Base-by-base conservation (phyloP, 2,797 vertebrate genomes). In the Lithobates sylvaticus region DNA sequence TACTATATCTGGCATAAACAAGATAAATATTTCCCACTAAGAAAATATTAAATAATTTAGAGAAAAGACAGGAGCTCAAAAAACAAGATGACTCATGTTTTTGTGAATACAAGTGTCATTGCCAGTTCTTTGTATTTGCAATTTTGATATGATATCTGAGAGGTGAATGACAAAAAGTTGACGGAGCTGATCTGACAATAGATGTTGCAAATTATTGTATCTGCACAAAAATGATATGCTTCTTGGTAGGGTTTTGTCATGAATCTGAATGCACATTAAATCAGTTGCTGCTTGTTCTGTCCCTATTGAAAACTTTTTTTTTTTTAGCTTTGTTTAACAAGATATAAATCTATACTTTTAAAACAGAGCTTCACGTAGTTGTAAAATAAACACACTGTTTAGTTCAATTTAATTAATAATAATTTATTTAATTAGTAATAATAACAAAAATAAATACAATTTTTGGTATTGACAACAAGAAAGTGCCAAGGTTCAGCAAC, bases 111-210 rank as follows among this genome's bases (percentile, higher is more conserved):
- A 81, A 76, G 64, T 75, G 84, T 69, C 78, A 86, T 70, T 76
- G 70, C 78, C 72, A 81, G 78, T 76, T 70, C 71, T 26, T 71
- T 39, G 67, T 26, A 86, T 81, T 70, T 68, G 61, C 84, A 85
- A 50, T 80, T 76, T 81, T 85, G 34, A 68, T 76, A 23, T 81
- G 78, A 69, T 94, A 93, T 93, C 93, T 90, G 89, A 89, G 88
- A 76, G 70, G 21, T 81, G 42, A 80, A 54, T 81, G 34, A 76
- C 72, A 76, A 81, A 75, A 79, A 36, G n/a, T 86, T 81, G 78
- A 81, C 36, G 65, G 68, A 78, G 15, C 76, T 81, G 72, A 86
- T 86, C 71, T 61, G 84, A 76, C 61, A 80, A 75, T 75, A 44
- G 70, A 72, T 75, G 27, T 42, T 80, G 16, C 42, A 68, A 47